phyloP scores from a whole-genome alignment of 1,140 invertebrate genomes.

The Drosophila funebris region DNA sequence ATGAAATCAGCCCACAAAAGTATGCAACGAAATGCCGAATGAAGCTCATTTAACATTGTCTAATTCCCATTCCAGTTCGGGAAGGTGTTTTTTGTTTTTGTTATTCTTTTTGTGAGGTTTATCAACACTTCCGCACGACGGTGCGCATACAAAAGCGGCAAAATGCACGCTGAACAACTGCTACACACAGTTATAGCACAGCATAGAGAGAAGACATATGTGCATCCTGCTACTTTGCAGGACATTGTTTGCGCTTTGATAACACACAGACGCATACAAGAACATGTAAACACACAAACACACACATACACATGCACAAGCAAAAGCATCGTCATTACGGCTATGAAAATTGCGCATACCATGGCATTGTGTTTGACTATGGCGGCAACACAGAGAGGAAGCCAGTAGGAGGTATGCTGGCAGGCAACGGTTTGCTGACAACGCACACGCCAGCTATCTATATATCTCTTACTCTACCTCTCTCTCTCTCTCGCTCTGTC shows the following conservation, averaged over 20 bases:
- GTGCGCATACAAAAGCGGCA: slow-evolving; percentile 76
- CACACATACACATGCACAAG: slow-evolving; percentile 34
- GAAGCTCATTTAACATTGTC: slow-evolving; percentile 51
- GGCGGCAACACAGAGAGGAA: slow-evolving; percentile 15
- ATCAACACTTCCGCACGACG: slow-evolving; percentile 78
- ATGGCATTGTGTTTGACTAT: slow-evolving; percentile 77
- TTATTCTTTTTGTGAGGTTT: slow-evolving; percentile 49
- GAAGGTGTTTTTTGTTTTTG: slow-evolving; percentile 1
- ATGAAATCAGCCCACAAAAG: slow-evolving; percentile 33
- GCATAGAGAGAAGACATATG: slow-evolving; percentile 46
- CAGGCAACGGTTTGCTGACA: slow-evolving; percentile 42
- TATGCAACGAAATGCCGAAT: slow-evolving; percentile 49
- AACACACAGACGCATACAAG: slow-evolving; percentile 53
- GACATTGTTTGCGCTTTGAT: slow-evolving; percentile 79
- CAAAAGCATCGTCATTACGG: slow-evolving; percentile 66
- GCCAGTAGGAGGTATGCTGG: slow-evolving; percentile 25
- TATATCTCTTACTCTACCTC: background rate
- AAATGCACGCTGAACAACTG: slow-evolving; percentile 64
- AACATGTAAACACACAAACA: slow-evolving; percentile 10
- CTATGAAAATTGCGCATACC: slow-evolving; percentile 79
- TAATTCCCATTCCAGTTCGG: background rate
- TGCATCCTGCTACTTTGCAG: slow-evolving; percentile 77
- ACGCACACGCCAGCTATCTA: slow-evolving; percentile 22
- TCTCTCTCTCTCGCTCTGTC: background rate
- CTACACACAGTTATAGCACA: slow-evolving; percentile 44